A percentile compares a stretch with the other conserved stretches of the same genome.
Evolutionary conservation across 2,888 invertebrate species (phyloP).

Genomic region (Thumatha senex): DNA sequence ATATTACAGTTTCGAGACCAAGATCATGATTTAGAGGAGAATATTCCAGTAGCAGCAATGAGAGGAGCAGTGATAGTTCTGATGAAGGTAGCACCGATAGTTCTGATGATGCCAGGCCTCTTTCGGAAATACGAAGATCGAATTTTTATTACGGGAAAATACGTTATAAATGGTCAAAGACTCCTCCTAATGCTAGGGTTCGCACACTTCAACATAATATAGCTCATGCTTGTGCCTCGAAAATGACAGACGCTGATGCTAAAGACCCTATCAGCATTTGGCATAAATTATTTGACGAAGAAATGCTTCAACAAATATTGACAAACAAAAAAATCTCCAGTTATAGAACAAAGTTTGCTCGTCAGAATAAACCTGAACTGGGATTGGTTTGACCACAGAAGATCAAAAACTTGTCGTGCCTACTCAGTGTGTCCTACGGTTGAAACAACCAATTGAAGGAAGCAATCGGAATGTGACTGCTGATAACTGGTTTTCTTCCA

Average conservation of each 20-base stretch:
- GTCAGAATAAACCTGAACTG: slow-evolving; percentile 3
- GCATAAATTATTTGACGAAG: slow-evolving; percentile 6
- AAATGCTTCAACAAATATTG: slow-evolving; percentile 7
- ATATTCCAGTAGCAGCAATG: slow-evolving; percentile 14
- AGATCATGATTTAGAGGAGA: slow-evolving; percentile 21
- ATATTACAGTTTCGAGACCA: slow-evolving; percentile 19
- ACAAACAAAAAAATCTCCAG: slow-evolving; percentile 14
- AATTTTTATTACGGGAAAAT: slow-evolving; percentile 13
- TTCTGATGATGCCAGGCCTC: slow-evolving; percentile 18
- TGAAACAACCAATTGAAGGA: slow-evolving; percentile 25
- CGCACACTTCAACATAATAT: slow-evolving; percentile 3
- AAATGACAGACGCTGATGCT: neutral
- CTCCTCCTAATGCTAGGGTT: slow-evolving; percentile 3
- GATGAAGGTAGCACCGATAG: slow-evolving; percentile 18
- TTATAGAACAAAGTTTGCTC: slow-evolving; percentile 12
- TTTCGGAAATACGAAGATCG: slow-evolving; percentile 15
- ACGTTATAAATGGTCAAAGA: slow-evolving; percentile 7
- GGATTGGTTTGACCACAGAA: slow-evolving; percentile 16
- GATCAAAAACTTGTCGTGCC: slow-evolving; percentile 26
- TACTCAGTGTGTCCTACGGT: slow-evolving; percentile 29
- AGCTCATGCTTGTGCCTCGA: neutral
- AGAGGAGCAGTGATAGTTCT: slow-evolving; percentile 6
- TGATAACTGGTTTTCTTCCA: slow-evolving; percentile 13
- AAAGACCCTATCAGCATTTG: slow-evolving; percentile 10
- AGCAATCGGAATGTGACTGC: slow-evolving; percentile 32